Percentiles rank a stretch among this genome's conserved stretches.
Conservation (phyloP, 2,797 vertebrate species). For the Oryzias sinensis region DNA sequence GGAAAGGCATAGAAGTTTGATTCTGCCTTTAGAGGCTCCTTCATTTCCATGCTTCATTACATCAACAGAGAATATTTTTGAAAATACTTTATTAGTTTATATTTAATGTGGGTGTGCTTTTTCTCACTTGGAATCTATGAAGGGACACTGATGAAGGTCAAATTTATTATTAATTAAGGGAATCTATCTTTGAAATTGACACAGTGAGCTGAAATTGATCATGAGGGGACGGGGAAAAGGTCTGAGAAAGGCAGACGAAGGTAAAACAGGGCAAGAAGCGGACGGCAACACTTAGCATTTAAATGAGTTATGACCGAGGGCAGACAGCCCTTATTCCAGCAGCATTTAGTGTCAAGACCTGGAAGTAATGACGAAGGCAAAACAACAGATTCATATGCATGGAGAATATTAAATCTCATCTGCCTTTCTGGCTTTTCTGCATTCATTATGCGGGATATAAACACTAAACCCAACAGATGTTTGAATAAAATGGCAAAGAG, state of each 20-base stretch:
- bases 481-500: slow-evolving; percentile 8
- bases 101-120: slow-evolving; percentile 22
- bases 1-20: slow-evolving; percentile 50
- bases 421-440: slow-evolving; percentile 52
- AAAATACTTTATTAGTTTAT: slow-evolving; percentile 44
- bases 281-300: slow-evolving; percentile 59
- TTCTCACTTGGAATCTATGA: slow-evolving; percentile 29
- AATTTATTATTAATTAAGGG: slow-evolving; percentile 36
- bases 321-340: slow-evolving; percentile 41
- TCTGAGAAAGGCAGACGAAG: slow-evolving; percentile 13
- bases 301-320: slow-evolving; percentile 64
- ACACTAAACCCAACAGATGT: slow-evolving; percentile 28
- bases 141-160: slow-evolving; percentile 17
- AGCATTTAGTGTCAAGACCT: slow-evolving; percentile 60
- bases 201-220: slow-evolving; percentile 7
- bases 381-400: slow-evolving; percentile 64
- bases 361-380: slow-evolving; percentile 63
- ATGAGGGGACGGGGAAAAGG: slow-evolving; percentile 15
- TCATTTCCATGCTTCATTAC: slow-evolving; percentile 64
- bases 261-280: slow-evolving; percentile 20
- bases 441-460: slow-evolving; percentile 56
- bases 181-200: slow-evolving; percentile 40
- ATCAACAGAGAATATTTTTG: slow-evolving; percentile 46
- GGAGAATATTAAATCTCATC: slow-evolving; percentile 64
- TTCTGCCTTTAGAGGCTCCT: slow-evolving; percentile 38